These are phyloP conservation scores for Phengaris arion DNA, from an alignment of 2,888 invertebrate genomes.

Conservation along the genomic window DNA sequence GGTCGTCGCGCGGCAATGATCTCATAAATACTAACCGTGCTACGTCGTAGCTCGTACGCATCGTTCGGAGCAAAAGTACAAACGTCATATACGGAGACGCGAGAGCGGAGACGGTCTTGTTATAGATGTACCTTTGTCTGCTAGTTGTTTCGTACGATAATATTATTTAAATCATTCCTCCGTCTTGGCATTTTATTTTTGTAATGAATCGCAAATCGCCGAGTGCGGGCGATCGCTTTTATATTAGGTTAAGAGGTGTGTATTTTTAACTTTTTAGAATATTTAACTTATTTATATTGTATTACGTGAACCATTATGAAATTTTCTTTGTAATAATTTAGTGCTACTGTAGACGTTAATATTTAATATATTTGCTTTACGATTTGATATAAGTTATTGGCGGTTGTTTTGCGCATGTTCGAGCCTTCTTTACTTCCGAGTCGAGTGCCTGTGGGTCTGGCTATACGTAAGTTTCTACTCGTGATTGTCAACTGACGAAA, in stretches of 20 bases:
- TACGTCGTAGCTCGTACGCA: constrained; percentile 47
- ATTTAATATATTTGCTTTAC: constrained; percentile 78
- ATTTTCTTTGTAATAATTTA: constrained; percentile 79
- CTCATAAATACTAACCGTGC: constrained; percentile 78
- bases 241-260: constrained; percentile 78
- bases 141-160: constrained; percentile 58
- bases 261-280: constrained; percentile 79
- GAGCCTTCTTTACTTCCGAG: constrained; percentile 69
- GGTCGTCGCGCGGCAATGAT: constrained; percentile 70
- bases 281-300: constrained; percentile 80
- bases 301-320: constrained; percentile 75
- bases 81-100: constrained; percentile 44
- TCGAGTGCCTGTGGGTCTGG: constrained; percentile 69
- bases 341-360: constrained; percentile 75
- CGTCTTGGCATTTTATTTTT: constrained; percentile 61
- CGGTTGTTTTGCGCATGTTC: constrained; percentile 68
- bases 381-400: constrained; percentile 70
- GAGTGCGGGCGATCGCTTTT: constrained; percentile 71
- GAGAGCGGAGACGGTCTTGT: constrained; percentile 53
- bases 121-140: constrained; percentile 76
- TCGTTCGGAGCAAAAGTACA: constrained; percentile 76
- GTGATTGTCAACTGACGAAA: neutral
- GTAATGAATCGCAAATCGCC: constrained; percentile 51
- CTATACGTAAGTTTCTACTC: constrained; percentile 40
- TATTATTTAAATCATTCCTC: constrained; percentile 66